Conservation (phyloP, 2,888 invertebrate genomes). For the Opisthograptis luteolata region DNA sequence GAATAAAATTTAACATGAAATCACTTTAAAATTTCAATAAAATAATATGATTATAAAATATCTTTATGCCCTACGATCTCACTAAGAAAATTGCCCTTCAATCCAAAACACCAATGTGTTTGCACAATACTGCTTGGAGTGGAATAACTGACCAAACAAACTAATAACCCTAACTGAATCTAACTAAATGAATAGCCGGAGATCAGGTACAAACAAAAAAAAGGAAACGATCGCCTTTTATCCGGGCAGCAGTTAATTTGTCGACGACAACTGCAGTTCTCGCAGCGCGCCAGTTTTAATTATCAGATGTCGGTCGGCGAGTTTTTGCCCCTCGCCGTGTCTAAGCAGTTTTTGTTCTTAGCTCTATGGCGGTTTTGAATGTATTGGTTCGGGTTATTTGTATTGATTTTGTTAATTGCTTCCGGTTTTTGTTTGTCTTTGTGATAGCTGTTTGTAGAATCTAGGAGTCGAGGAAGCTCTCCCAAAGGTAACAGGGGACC, state of each 20-base stretch:
- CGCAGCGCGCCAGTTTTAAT: constrained; percentile 42
- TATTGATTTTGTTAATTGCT: constrained; percentile 18
- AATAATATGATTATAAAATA: no score
- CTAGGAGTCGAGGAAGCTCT: no score
- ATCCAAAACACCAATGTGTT: no score
- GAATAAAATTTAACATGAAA: no score
- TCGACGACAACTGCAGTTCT: constrained; percentile 46
- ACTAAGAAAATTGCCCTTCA: no score
- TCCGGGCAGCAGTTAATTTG: constrained; percentile 49
- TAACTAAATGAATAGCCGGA: background rate
- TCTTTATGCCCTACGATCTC: no score
- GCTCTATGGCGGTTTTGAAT: constrained; percentile 20
- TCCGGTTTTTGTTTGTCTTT: constrained; percentile 4
- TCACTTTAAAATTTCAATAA: no score
- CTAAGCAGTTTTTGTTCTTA: constrained; percentile 12
- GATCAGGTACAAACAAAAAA: constrained; percentile 39
- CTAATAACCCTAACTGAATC: background rate
- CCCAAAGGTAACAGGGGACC: no score
- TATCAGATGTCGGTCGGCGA: constrained; percentile 25
- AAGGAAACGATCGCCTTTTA: constrained; percentile 38
- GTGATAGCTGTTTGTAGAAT: no score
- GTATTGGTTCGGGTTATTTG: constrained; percentile 12
- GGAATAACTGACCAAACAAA: no score
- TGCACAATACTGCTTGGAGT: no score
- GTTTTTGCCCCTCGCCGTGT: constrained; percentile 15